Conservation (phyloP, 2,797 vertebrate genomes). For the Arctocebus calabarensis region DNA sequence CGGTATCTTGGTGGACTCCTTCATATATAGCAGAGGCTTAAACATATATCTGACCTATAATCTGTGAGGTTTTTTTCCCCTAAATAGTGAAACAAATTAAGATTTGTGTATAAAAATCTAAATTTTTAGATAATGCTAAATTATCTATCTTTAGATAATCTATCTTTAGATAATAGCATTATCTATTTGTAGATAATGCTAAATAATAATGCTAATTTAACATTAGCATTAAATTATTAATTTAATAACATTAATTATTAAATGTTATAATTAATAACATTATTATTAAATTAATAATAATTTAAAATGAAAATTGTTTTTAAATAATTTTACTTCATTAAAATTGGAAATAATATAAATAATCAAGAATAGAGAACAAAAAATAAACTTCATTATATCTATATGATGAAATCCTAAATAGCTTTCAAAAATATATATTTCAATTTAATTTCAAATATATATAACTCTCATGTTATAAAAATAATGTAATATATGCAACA, state of each 20-base stretch:
- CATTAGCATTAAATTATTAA: too few relatives aligned
- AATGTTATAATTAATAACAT: too few relatives aligned
- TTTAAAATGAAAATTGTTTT: too few relatives aligned
- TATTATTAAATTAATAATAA: too few relatives aligned
- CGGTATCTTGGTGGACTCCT: background rate
- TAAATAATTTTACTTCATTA: background rate
- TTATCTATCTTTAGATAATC: too few relatives aligned
- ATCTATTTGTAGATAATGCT: too few relatives aligned
- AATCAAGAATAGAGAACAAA: background rate
- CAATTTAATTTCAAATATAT: background rate
- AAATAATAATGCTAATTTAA: too few relatives aligned
- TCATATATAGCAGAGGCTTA: background rate
- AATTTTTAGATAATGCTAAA: too few relatives aligned
- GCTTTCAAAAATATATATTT: background rate
- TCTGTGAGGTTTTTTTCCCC: background rate
- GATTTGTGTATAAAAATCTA: background rate
- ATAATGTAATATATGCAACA: background rate
- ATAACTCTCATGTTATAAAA: slow-evolving; percentile 18
- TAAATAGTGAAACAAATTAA: background rate
- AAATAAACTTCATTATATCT: background rate
- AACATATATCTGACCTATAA: background rate
- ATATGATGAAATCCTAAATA: background rate
- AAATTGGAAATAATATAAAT: slow-evolving; percentile 19
- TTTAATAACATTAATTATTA: too few relatives aligned
- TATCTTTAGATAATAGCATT: too few relatives aligned